Conservation (phyloP, 2,113 vertebrate species). For the Condylura cristata region DNA sequence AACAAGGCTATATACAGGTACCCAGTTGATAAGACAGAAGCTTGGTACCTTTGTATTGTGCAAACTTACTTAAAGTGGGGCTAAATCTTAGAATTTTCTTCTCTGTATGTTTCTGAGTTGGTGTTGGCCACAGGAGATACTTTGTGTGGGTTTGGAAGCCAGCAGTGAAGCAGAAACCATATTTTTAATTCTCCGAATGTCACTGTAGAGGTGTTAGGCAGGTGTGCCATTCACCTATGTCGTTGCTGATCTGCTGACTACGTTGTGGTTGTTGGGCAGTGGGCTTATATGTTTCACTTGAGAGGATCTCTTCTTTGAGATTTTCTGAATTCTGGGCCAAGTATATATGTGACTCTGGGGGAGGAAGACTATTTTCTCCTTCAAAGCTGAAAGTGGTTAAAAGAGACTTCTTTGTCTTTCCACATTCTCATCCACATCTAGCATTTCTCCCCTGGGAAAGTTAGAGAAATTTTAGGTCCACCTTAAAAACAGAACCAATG, state of each 20-base stretch:
- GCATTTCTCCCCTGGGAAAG: not conserved
- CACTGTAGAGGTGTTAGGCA: not conserved
- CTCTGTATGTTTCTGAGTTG: not conserved
- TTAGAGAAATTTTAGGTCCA: not conserved
- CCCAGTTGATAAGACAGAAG: not conserved
- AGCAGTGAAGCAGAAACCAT: not conserved
- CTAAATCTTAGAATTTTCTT: not conserved
- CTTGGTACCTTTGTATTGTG: not conserved
- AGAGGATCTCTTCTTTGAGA: not conserved
- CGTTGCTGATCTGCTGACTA: not conserved
- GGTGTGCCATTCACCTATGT: too few species aligned
- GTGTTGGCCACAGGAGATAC: not conserved
- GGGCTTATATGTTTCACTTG: not conserved
- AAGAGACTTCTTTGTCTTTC: not conserved
- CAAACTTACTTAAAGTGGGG: not conserved
- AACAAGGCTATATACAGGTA: not conserved
- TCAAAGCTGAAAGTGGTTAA: not conserved
- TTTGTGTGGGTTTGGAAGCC: not conserved
- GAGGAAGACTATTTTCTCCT: not conserved
- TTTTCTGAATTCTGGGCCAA: not conserved
- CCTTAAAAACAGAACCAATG: not conserved
- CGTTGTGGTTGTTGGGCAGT: not conserved
- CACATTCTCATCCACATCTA: not conserved
- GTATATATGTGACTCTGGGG: not conserved
- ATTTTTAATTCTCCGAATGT: not conserved